Base-by-base conservation (phyloP, 2,797 vertebrate species). In the Kryptopterus vitreolus region DNA sequence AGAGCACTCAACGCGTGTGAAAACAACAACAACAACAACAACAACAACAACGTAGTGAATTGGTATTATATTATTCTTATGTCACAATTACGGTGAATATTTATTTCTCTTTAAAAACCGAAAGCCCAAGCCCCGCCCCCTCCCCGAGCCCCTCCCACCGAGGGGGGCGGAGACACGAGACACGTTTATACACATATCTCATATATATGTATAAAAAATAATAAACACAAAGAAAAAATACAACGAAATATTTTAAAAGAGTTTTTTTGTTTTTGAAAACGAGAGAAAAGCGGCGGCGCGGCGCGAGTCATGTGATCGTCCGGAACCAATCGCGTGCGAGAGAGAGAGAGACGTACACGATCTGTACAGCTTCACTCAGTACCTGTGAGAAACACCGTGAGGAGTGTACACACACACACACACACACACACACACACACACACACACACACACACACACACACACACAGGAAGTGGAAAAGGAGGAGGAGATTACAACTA, bases 351-450 rank as follows among this genome's bases (percentile, higher is more conserved):
- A 96, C 91, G 91, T 94, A 92, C 91, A 92, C 91, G 92, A 13
- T 93, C 97, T 96, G 95, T 95, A 97, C 96, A 98, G 94, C 94
- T 91, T 96, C 96, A 97, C 95, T 96, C 96, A 96, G 97, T 98
- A 99, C 97, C 97, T 96, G 96, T 95, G 98, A 96, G 97, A 73
- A 97, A 98, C 94, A 94, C 96, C 92, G 96, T 96, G 96, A 96
- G 92, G 90, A 93, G 92, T 92, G 94, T 93, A 95, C 95, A 95
- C 92, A 72, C 70, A n/a, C n/a, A n/a, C n/a, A n/a, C n/a, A n/a
- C n/a, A n/a, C n/a, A n/a, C n/a, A n/a, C n/a, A n/a, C n/a, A n/a
- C n/a, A n/a, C n/a, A n/a, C n/a, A n/a, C n/a, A n/a, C n/a, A n/a
- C n/a, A n/a, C n/a, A n/a, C n/a, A n/a, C n/a, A n/a, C n/a, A n/a